phyloP scores from a whole-genome alignment of 2,888 invertebrate species.

The Proisotoma minuta region DNA sequence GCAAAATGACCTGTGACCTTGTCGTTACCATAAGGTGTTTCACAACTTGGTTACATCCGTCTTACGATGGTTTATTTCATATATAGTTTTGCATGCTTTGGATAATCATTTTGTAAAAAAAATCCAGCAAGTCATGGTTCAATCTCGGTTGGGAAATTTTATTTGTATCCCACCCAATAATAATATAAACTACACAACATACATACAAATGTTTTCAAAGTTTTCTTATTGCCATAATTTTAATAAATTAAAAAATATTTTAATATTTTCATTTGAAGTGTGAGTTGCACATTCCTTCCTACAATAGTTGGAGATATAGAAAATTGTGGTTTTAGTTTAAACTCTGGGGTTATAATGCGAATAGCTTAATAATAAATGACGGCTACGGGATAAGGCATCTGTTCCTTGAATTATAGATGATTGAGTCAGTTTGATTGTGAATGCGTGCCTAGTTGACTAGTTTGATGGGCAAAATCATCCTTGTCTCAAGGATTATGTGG shows the following conservation, averaged over 20 bases:
- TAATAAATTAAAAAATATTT: neutral
- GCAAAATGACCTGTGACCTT: too few species aligned
- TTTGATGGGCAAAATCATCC: conserved; percentile 16
- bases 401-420: conserved; percentile 17
- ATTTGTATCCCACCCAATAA: too few species aligned
- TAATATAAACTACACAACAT: too few species aligned
- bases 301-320: neutral
- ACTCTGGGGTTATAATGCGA: neutral
- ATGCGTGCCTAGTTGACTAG: conserved; percentile 15
- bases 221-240: too few species aligned
- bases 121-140: too few species aligned
- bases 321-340: neutral
- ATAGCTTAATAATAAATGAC: conserved; percentile 18
- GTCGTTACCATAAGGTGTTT: too few species aligned
- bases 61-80: too few species aligned
- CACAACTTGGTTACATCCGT: too few species aligned
- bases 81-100: too few species aligned
- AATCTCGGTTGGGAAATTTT: too few species aligned
- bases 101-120: too few species aligned
- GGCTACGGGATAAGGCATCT: conserved; percentile 13
- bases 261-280: neutral
- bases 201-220: too few species aligned
- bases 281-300: neutral
- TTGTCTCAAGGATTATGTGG: conserved; percentile 4
- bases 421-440: conserved; percentile 15